Percentiles rank a stretch among this genome's conserved stretches.
These are phyloP conservation scores for Ahaetulla prasina DNA, from an alignment of 2,113 vertebrate species.

Conservation along the genomic window DNA sequence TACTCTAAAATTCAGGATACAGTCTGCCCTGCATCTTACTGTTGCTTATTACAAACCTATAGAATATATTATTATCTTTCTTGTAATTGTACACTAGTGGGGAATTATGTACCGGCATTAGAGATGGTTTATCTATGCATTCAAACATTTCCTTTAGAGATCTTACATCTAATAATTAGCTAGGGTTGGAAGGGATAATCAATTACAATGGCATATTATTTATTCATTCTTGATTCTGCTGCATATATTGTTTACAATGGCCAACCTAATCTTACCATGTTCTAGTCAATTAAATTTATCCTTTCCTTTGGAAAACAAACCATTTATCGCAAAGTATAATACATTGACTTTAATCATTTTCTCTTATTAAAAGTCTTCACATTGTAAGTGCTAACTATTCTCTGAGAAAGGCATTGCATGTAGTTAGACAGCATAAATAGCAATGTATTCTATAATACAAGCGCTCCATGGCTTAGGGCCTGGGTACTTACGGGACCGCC, in stretches of 20 bases:
- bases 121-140: not conserved
- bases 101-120: not conserved
- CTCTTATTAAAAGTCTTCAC: slow-evolving; percentile 6
- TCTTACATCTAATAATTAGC: not conserved
- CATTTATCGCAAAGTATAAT: slow-evolving; percentile 26
- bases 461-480: too few species aligned
- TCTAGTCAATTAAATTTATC: slow-evolving; percentile 16
- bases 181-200: not conserved
- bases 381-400: not conserved
- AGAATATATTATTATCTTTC: not conserved
- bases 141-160: not conserved
- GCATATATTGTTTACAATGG: not conserved
- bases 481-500: too few species aligned
- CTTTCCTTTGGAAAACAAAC: slow-evolving; percentile 24
- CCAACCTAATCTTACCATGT: not conserved
- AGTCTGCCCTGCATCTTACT: not conserved
- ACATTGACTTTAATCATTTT: not conserved
- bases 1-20: not conserved
- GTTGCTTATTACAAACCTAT: not conserved
- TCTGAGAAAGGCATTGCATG: not conserved
- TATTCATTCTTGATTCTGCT: slow-evolving; percentile 16
- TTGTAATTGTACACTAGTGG: not conserved
- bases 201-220: not conserved
- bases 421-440: not conserved
- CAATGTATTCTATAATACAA: not conserved